These are phyloP conservation scores for Lasioglossum villosulum DNA, from an alignment of 2,888 invertebrate species.

Conservation along the genomic window DNA sequence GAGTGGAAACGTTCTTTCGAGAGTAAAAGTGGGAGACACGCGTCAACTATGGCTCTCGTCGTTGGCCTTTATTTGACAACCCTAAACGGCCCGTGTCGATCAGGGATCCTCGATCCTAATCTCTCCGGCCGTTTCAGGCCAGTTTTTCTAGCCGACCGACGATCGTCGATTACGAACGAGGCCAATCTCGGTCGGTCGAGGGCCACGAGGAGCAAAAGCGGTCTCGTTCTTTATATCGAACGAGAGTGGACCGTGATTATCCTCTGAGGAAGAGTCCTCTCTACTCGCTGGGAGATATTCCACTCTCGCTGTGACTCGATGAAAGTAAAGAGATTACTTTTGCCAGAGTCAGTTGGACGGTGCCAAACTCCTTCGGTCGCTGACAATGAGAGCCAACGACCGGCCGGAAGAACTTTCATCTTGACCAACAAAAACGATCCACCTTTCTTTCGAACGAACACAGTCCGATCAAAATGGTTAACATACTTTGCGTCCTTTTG, in stretches of 20 bases:
- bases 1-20: neutral
- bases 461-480: neutral
- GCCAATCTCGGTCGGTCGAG: slow-evolving; percentile 23
- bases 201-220: neutral
- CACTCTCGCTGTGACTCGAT: slow-evolving; percentile 77
- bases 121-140: neutral
- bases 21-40: neutral
- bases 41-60: neutral
- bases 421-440: neutral
- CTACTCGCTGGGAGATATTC: slow-evolving; percentile 47
- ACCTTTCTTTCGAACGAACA: slow-evolving; percentile 1
- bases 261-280: slow-evolving; percentile 31
- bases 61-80: neutral
- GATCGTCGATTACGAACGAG: slow-evolving; percentile 15
- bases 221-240: neutral
- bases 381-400: slow-evolving; percentile 25
- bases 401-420: slow-evolving; percentile 52
- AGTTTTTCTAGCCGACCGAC: slow-evolving; percentile 12
- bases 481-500: neutral
- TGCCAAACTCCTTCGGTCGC: neutral
- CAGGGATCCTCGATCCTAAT: slow-evolving; percentile 28
- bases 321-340: slow-evolving; percentile 77
- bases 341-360: slow-evolving; percentile 8
- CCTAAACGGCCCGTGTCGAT: neutral
- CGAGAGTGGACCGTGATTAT: slow-evolving; percentile 32